Evolutionary conservation across 1,140 invertebrate species (phyloP).

Genomic region (Saccostrea glomerata): DNA sequence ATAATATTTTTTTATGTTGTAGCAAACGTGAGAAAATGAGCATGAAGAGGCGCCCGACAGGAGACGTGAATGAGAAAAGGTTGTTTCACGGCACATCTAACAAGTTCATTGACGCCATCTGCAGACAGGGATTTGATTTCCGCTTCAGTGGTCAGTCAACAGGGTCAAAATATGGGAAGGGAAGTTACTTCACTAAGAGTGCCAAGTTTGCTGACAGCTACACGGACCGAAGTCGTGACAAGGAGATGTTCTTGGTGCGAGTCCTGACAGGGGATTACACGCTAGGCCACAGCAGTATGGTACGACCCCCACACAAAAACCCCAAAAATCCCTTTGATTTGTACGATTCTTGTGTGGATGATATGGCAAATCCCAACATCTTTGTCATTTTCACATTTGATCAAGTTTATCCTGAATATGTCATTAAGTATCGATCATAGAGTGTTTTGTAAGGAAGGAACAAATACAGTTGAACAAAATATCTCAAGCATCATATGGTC

Average conservation of each 20-base stretch:
- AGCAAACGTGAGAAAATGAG: slow-evolving; percentile 63
- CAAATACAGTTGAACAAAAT: no score
- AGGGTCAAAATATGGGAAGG: slow-evolving; percentile 71
- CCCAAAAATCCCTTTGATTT: slow-evolving; percentile 58
- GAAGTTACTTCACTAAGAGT: slow-evolving; percentile 71
- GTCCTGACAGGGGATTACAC: slow-evolving; percentile 70
- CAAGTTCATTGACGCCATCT: slow-evolving; percentile 63
- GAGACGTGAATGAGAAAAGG: slow-evolving; percentile 55
- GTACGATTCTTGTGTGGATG: slow-evolving; percentile 73
- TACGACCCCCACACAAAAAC: slow-evolving; percentile 65
- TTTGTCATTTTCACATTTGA: slow-evolving; percentile 71
- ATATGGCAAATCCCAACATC: slow-evolving; percentile 64
- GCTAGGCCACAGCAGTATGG: slow-evolving; percentile 58
- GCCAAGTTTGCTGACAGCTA: slow-evolving; percentile 67
- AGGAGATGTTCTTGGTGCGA: slow-evolving; percentile 68
- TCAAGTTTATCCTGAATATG: slow-evolving; percentile 73
- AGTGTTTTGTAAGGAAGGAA: background rate
- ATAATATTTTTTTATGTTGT: slow-evolving; percentile 31
- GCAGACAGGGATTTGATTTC: slow-evolving; percentile 69
- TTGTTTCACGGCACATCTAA: slow-evolving; percentile 69
- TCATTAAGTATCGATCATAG: slow-evolving; percentile 66
- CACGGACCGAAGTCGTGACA: slow-evolving; percentile 48
- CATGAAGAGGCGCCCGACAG: slow-evolving; percentile 50
- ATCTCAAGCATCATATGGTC: no score
- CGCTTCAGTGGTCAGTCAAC: slow-evolving; percentile 62